phyloP scores from a whole-genome alignment of 2,888 invertebrate genomes.

The Calliscelio sp. region DNA sequence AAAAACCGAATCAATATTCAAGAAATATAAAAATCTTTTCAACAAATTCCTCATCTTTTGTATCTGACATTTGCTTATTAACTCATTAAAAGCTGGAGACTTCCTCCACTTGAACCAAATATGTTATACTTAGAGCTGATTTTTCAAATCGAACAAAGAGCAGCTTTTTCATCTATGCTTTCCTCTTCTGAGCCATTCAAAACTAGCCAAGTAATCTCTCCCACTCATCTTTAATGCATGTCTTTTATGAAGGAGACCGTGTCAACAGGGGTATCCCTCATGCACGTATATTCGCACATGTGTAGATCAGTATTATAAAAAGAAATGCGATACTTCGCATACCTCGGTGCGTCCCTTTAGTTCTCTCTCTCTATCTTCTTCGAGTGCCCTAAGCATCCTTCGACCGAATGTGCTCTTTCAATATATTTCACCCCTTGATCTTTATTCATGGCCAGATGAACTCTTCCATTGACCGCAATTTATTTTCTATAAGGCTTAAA shows the following conservation, averaged over 20 bases:
- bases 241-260: conserved; percentile 45
- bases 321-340: conserved; percentile 27
- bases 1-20: no score
- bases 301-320: background rate
- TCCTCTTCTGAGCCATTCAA: conserved; percentile 31
- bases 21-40: no score
- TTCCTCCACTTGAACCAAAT: background rate
- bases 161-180: conserved; percentile 5
- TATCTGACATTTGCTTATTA: no score
- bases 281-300: background rate
- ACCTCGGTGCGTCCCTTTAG: background rate
- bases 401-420: background rate
- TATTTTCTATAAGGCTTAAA: background rate
- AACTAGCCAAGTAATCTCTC: conserved; percentile 41
- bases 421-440: background rate
- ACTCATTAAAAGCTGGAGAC: no score
- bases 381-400: background rate
- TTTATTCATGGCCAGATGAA: background rate
- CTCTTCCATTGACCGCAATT: background rate
- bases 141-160: conserved; percentile 30
- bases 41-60: no score
- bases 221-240: conserved; percentile 54
- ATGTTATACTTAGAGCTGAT: conserved; percentile 4
- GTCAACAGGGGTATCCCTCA: conserved; percentile 34
- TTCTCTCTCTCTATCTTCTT: background rate